Evolutionary conservation across 2,888 invertebrate genomes (phyloP), one percentile per base, ranked within the genome.

Genomic region (Ectemnius lituratus): DNA sequence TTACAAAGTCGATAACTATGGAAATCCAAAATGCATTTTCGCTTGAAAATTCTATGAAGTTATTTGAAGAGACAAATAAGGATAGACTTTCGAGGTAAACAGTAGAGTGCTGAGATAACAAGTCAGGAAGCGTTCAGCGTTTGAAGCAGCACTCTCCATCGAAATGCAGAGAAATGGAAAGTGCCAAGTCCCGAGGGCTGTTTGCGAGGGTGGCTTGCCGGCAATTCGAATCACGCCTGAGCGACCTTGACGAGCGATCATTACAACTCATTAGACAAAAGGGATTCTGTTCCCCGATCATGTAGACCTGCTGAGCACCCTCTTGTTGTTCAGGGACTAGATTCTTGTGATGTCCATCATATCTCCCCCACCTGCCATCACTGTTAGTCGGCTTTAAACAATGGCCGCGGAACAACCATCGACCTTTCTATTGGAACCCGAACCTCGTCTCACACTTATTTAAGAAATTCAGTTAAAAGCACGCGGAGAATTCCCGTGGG

Each of bases 251-350:
- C 70, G 78, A 76, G 69, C 69, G 68, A 59, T 75, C 75, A 81
- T 83, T 77, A 81, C 83, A 76, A 81, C 75, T 81, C 83, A 83
- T 83, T 83, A 83, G 67, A 81, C 78, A 82, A 82, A 83, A 81
- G 73, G 76, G 81, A 73, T 16, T 52, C n/a, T 37, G 8, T 37
- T 37, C 37, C 37, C 37, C 37, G 37, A 37, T 67, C 70, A 67
- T 63, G 67, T 59, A 70, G 59, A 68, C 62, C 70, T 68, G 66
- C 74, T 74, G 74, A 73, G 70, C 68, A 78, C 71, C 76, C 76
- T 74, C 69, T 73, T 67, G 52, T 37, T 66, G 57, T 20, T 62
- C 71, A 37, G 8, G 20, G 62, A 77, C n/a, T 52, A 63, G 66
- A 63, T 60, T 56, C 72, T 37, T 58, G 28, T 37, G 63, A 70